Evolutionary conservation across 2,797 vertebrate species (phyloP), one percentile per base, ranked within the genome.

Genomic region (Lagodon rhomboides): DNA sequence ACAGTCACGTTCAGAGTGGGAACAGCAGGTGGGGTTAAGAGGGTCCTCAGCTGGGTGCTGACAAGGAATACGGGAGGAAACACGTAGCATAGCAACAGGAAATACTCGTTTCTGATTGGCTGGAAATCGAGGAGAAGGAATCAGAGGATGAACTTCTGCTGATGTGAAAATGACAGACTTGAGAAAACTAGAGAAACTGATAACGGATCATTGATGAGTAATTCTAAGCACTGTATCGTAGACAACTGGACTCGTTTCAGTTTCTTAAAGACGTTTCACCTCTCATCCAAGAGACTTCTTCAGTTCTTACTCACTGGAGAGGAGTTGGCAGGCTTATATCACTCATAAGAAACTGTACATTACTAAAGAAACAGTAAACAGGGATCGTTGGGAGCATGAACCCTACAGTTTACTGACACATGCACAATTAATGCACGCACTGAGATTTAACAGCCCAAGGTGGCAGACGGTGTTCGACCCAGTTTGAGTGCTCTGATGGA

Each of bases 41-140:
- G 12, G 46, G 18, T 34, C 17, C 25, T n/a, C 4, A 47, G 46
- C 34, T 34, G 34, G 34, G 18, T 27, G 10, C 7, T n/a, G 17
- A 51, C 49, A 50, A 4, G 12, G 41, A 43, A 43, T 13, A 43
- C 41, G 3, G 34, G 34, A 44, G 4, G 43, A 44, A 44, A 13
- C 6, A 22, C 18, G 59, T 44, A 38, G 61, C 55, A 64, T 22
- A 25, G 79, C 51, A 69, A 75, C 46, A 64, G 41, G 30, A 65
- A 66, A 74, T 44, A 20, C 54, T 41, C 1, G 3, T 5, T 50
- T 64, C 41, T 77, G 73, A 87, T 83, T 86, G 80, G 74, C 27
- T 43, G 23, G 22, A 15, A 25, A 7, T 25, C 5, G 8, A 22
- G 22, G 23, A 16, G 13, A 23, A 55, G 15, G 53, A 55, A 27